Evolutionary conservation across 2,113 vertebrate genomes (phyloP), one percentile per base, ranked within the genome.

Genomic region (Protobothrops mucrosquamatus): DNA sequence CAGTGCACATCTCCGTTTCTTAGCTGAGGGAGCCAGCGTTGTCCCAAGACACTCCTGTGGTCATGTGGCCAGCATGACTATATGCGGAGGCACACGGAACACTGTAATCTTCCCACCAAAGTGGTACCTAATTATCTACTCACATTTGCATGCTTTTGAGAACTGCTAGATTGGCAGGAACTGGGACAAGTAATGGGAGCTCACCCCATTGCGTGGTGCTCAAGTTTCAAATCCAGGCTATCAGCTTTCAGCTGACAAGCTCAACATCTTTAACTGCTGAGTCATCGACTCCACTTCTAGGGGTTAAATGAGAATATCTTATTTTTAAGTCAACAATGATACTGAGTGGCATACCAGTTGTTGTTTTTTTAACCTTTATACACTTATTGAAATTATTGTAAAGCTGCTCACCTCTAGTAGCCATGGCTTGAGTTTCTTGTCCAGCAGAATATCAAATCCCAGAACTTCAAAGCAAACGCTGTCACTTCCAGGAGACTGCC

Each of bases 381-480:
- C 34, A 22, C 1, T 86, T 56, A 57, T 20, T 86, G 20, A 39
- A 55, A 54, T 56, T 10, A 57, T 91, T 92, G 81, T 74, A 93
- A 92, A 94, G 89, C 87, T 0, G 86, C 95, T 96, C 98, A 99
- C 99, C 99, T 99, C 99, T 93, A 99, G 95, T 23, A 99, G 98
- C 99, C 99, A 99, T 3, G 99, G 99, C 96, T 99, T 99, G 94
- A 99, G 98, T 96, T 99, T 99, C 97, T 98, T 98, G 96, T 99
- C 99, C 96, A 99, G 97, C 94, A 99, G 98, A 97, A 99, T 99
- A 97, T 99, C 99, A 96, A 99, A 99, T 89, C 99, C 99, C 93
- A 99, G 96, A 52, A 99, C 98, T 97, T 99, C 99, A 91, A 99
- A 99, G 97, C 99, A 99, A 97, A 99, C 98, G 2, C 99, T 99